A percentile compares a stretch with the other conserved stretches of the same genome.
These are phyloP conservation scores for Panthera uncia DNA, from an alignment of 2,113 vertebrate species.

Conservation along the genomic window DNA sequence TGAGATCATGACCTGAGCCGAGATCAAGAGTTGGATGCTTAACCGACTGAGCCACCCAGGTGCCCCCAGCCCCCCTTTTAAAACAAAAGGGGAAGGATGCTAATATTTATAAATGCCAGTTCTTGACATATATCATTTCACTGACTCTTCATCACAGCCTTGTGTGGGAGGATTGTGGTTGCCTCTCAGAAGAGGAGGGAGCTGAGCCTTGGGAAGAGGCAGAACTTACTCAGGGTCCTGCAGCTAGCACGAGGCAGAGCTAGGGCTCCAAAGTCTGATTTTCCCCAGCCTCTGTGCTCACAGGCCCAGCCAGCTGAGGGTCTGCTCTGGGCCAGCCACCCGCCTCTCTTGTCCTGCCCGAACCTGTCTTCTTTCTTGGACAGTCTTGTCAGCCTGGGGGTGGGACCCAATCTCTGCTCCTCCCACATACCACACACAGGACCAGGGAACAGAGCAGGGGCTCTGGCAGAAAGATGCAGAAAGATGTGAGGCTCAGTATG, in stretches of 20 bases:
- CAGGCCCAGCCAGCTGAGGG: neutral
- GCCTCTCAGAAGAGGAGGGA: neutral
- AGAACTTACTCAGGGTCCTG: neutral
- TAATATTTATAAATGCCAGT: neutral
- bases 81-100: neutral
- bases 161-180: neutral
- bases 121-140: neutral
- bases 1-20: no score
- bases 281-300: no score
- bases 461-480: neutral
- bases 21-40: no score
- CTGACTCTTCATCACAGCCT: neutral
- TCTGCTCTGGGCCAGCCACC: neutral
- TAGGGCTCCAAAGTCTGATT: neutral
- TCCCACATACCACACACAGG: neutral
- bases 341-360: accelerated
- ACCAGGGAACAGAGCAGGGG: neutral
- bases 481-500: neutral
- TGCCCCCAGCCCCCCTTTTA: neutral
- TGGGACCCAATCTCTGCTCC: neutral
- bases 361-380: neutral
- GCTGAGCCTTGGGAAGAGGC: neutral
- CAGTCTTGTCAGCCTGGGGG: neutral
- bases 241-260: neutral
- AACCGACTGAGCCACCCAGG: no score